These are phyloP conservation scores for Eucera pruinosa DNA, from an alignment of 2,888 invertebrate genomes.

Conservation along the genomic window DNA sequence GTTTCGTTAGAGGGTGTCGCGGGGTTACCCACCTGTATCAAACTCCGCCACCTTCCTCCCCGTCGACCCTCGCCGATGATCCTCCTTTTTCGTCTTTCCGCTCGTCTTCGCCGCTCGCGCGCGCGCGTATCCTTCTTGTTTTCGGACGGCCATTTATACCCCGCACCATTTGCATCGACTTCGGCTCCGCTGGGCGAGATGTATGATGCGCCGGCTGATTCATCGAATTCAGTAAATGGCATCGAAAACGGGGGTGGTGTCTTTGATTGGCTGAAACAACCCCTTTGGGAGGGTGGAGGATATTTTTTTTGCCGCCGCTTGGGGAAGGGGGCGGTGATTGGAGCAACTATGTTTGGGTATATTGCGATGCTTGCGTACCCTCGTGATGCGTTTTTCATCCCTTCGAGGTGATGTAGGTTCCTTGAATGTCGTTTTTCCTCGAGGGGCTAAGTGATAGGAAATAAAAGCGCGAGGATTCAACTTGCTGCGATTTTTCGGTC, in stretches of 20 bases:
- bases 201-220: slow-evolving; percentile 23
- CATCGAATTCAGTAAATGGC: not conserved
- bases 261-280: not conserved
- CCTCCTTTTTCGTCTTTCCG: slow-evolving; percentile 46
- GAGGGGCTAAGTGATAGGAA: no score
- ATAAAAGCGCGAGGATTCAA: no score
- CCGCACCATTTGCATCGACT: slow-evolving; percentile 37
- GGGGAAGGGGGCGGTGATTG: not conserved
- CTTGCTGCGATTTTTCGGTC: no score
- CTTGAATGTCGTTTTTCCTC: no score
- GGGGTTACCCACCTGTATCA: slow-evolving; percentile 78
- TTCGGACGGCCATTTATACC: slow-evolving; percentile 33
- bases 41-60: slow-evolving; percentile 62
- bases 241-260: not conserved
- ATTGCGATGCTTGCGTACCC: not conserved
- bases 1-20: slow-evolving; percentile 76
- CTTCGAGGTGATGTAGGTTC: not conserved
- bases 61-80: not conserved
- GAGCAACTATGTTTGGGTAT: not conserved
- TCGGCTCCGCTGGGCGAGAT: slow-evolving; percentile 2
- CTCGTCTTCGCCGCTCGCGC: slow-evolving; percentile 36
- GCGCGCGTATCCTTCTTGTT: slow-evolving; percentile 42
- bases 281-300: not conserved
- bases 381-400: not conserved
- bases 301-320: not conserved